phyloP scores from a whole-genome alignment of 2,113 vertebrate species.

The Phocoena phocoena region DNA sequence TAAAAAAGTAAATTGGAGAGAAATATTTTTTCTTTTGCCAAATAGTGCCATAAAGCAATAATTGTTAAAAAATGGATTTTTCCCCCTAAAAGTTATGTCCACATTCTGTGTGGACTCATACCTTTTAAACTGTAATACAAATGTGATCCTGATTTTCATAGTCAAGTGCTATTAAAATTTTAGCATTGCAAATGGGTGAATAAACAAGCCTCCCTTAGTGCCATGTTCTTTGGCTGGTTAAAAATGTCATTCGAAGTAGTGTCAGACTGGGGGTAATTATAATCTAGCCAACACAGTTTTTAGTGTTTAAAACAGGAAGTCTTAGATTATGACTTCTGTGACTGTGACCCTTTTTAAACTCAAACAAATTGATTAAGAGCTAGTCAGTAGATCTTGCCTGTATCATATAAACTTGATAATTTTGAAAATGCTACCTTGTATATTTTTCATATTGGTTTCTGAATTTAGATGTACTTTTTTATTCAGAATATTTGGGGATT shows the following conservation, averaged over 20 bases:
- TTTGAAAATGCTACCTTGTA: background rate
- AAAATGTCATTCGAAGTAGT: background rate
- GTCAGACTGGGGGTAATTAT: background rate
- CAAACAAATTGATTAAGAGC: background rate
- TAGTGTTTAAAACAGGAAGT: conserved; percentile 14
- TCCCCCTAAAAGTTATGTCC: background rate
- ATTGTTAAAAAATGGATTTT: background rate
- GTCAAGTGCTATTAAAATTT: background rate
- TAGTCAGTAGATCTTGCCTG: background rate
- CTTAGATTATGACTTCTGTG: conserved; percentile 3
- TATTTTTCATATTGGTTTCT: conserved; percentile 1
- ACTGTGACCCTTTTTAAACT: background rate
- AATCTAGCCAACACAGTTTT: background rate
- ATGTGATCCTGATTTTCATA: conserved; percentile 31
- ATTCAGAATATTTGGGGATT: conserved; percentile 7
- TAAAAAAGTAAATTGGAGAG: background rate
- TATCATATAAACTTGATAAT: conserved; percentile 11
- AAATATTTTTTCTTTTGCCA: conserved; percentile 10
- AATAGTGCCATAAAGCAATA: conserved; percentile 20
- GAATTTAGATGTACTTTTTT: background rate
- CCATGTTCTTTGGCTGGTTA: background rate
- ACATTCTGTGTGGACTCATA: background rate
- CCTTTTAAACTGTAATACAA: background rate
- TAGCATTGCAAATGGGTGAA: conserved; percentile 1
- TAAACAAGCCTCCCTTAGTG: background rate